Evolutionary conservation across 1,140 invertebrate genomes (phyloP).

Genomic region (Eubasilissa regina): DNA sequence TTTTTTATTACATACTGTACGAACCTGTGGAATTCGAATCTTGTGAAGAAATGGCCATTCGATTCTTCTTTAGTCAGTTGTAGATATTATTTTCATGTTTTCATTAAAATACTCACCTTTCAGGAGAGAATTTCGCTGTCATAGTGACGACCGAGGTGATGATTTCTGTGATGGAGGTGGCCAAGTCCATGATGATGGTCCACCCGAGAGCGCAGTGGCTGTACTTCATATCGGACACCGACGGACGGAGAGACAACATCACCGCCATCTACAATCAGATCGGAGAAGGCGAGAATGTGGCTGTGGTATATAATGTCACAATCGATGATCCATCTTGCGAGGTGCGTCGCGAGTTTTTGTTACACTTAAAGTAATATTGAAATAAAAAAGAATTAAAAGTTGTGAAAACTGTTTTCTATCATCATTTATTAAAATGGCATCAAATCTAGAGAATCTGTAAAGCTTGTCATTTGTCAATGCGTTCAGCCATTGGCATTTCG

Average conservation of each 20-base stretch:
- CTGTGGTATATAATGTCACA: slow-evolving; percentile 83
- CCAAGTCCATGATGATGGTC: slow-evolving; percentile 77
- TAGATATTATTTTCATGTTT: too few species aligned
- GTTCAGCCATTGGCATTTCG: too few species aligned
- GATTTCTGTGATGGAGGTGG: slow-evolving; percentile 78
- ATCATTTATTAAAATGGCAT: too few species aligned
- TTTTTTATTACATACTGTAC: too few species aligned
- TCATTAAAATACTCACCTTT: slow-evolving; percentile 2
- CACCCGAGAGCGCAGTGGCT: slow-evolving; percentile 84
- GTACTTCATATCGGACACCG: slow-evolving; percentile 80
- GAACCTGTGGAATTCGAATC: too few species aligned
- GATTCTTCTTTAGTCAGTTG: too few species aligned
- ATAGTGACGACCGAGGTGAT: slow-evolving; percentile 70
- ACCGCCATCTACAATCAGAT: slow-evolving; percentile 74
- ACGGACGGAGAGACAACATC: slow-evolving; percentile 68
- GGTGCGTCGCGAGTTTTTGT: slow-evolving; percentile 65
- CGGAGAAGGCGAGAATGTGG: slow-evolving; percentile 87
- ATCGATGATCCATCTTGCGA: slow-evolving; percentile 68
- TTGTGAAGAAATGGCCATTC: too few species aligned
- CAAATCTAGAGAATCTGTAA: too few species aligned
- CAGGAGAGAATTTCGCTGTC: slow-evolving; percentile 72
- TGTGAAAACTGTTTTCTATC: too few species aligned
- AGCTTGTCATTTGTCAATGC: too few species aligned
- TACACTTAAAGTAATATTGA: too few species aligned
- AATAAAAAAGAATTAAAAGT: too few species aligned